These are phyloP conservation scores for Taenioides sp. DNA, from an alignment of 2,797 vertebrate genomes.

Conservation along the genomic window DNA sequence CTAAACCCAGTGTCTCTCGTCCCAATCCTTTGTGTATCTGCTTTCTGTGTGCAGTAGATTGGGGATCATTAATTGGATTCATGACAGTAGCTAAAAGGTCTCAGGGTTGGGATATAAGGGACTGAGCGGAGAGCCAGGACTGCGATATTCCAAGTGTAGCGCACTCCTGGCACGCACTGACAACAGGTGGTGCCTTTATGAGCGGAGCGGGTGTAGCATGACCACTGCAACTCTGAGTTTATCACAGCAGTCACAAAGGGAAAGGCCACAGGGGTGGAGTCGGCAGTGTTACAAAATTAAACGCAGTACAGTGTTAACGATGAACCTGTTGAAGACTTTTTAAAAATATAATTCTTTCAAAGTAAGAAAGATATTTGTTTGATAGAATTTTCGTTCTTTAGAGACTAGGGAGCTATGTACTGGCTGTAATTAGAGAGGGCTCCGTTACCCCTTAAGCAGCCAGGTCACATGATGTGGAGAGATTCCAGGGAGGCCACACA, in stretches of 20 bases:
- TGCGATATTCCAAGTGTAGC: conserved; percentile 64
- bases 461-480: conserved; percentile 56
- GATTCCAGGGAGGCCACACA: conserved; percentile 58
- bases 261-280: conserved; percentile 17
- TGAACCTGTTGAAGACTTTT: conserved; percentile 4
- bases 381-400: background rate
- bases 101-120: conserved; percentile 30
- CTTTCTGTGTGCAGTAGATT: conserved; percentile 41
- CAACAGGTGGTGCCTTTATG: conserved; percentile 71
- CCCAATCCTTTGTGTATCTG: conserved; percentile 23
- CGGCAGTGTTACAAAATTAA: conserved; percentile 29
- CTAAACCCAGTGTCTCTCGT: conserved; percentile 28
- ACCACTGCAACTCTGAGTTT: conserved; percentile 46
- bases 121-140: conserved; percentile 53
- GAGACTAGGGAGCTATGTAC: conserved; percentile 3
- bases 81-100: conserved; percentile 52
- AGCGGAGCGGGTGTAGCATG: conserved; percentile 46
- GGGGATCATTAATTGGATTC: conserved; percentile 54
- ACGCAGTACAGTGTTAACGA: conserved; percentile 15
- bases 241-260: conserved; percentile 33
- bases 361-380: conserved; percentile 18
- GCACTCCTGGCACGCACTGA: conserved; percentile 52
- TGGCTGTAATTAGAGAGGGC: conserved; percentile 66
- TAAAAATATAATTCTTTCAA: background rate
- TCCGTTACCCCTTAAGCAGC: conserved; percentile 36